These are phyloP conservation scores for Euglossa dilemma DNA, from an alignment of 1,140 invertebrate genomes.

Conservation along the genomic window DNA sequence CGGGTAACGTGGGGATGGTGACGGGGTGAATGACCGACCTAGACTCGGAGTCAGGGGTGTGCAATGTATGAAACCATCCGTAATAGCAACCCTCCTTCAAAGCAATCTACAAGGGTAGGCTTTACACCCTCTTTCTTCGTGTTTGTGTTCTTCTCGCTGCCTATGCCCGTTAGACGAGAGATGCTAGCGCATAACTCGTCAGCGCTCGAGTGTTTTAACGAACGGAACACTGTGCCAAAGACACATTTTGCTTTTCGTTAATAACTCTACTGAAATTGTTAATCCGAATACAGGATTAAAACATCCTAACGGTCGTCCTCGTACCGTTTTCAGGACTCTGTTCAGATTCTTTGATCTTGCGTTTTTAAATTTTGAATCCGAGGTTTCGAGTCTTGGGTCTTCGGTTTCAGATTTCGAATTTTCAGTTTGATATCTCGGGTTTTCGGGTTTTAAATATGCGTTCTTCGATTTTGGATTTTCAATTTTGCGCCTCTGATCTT, in stretches of 20 bases:
- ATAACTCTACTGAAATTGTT: too few relatives aligned
- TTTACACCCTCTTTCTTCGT: conserved; percentile 67
- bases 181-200: conserved; percentile 58
- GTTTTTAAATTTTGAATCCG: too few relatives aligned
- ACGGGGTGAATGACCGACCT: conserved; percentile 82
- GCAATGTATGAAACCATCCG: conserved; percentile 77
- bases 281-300: too few relatives aligned
- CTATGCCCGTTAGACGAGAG: conserved; percentile 41
- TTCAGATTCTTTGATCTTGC: too few relatives aligned
- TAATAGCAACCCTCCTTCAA: conserved; percentile 75
- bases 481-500: too few relatives aligned
- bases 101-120: conserved; percentile 77
- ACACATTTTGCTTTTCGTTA: conserved; percentile 28
- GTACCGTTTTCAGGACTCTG: too few relatives aligned
- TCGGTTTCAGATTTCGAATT: too few relatives aligned
- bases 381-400: too few relatives aligned
- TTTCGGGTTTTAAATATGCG: too few relatives aligned
- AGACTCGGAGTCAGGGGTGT: conserved; percentile 82
- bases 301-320: too few relatives aligned
- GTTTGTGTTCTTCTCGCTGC: conserved; percentile 43
- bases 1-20: conserved; percentile 68
- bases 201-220: conserved; percentile 25
- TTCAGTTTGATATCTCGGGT: too few relatives aligned
- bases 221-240: conserved; percentile 52
- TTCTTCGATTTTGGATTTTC: too few relatives aligned